These are phyloP conservation scores for Piprites chloris DNA, from an alignment of 2,113 vertebrate genomes.

Conservation along the genomic window DNA sequence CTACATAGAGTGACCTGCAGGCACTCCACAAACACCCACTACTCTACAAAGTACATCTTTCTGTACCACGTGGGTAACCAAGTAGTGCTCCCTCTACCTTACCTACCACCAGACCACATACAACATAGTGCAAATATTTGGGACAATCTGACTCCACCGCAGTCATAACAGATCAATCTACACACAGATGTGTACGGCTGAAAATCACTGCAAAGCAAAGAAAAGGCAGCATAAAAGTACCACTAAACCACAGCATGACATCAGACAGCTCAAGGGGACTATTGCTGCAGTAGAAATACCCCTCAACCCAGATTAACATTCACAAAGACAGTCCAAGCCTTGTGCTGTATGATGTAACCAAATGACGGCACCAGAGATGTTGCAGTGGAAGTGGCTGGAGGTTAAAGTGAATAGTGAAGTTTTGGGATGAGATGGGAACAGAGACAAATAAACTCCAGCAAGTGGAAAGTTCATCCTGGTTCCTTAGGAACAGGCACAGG, in stretches of 20 bases:
- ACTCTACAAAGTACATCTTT: background rate
- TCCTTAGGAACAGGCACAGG: background rate
- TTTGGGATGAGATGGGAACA: background rate
- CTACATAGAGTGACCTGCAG: background rate
- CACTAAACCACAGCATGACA: background rate
- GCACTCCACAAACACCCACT: fast-evolving
- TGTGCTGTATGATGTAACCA: background rate
- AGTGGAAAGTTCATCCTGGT: background rate
- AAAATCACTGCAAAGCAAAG: background rate
- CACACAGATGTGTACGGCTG: background rate
- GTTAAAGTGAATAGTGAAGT: background rate
- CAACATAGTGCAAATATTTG: fast-evolving
- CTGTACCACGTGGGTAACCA: fast-evolving
- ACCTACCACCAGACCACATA: background rate
- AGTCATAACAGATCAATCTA: background rate
- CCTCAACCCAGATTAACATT: background rate
- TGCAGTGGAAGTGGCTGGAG: background rate
- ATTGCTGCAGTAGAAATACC: background rate
- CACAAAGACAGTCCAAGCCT: background rate
- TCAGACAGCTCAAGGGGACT: background rate
- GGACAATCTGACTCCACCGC: background rate
- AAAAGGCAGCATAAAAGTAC: background rate
- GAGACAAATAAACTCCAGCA: background rate
- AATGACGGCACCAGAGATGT: background rate
- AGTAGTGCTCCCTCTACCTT: too few species aligned